These are phyloP conservation scores for Pseudonaja textilis DNA, from an alignment of 2,113 vertebrate genomes.

Conservation along the genomic window DNA sequence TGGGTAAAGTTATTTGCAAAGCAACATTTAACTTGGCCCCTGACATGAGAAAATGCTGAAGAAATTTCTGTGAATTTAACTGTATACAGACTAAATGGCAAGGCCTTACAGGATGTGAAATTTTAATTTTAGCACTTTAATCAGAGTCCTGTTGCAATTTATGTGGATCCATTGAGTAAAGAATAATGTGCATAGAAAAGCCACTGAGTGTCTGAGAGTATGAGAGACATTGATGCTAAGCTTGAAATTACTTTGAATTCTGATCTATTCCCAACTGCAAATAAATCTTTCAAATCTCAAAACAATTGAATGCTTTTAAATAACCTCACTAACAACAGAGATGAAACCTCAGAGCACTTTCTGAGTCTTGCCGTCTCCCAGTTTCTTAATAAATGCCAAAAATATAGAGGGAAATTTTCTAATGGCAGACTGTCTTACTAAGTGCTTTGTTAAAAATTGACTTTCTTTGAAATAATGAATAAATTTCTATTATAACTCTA, in stretches of 20 bases:
- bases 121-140: slow-evolving; percentile 22
- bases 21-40: background rate
- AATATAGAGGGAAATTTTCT: slow-evolving; percentile 3
- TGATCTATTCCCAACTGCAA: slow-evolving; percentile 33
- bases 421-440: background rate
- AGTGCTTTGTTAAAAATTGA: background rate
- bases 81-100: background rate
- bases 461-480: slow-evolving; percentile 8
- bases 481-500: background rate
- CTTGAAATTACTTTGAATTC: slow-evolving; percentile 38
- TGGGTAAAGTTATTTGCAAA: background rate
- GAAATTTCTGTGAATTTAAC: slow-evolving; percentile 2
- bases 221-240: slow-evolving; percentile 19
- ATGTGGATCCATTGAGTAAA: slow-evolving; percentile 14
- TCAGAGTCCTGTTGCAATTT: slow-evolving; percentile 35
- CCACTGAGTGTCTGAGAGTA: slow-evolving; percentile 11
- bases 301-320: slow-evolving; percentile 36
- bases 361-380: slow-evolving; percentile 6
- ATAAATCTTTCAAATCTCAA: slow-evolving; percentile 36
- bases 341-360: slow-evolving; percentile 15
- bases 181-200: slow-evolving; percentile 13
- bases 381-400: slow-evolving; percentile 25
- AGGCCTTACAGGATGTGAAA: slow-evolving; percentile 20
- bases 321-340: slow-evolving; percentile 3
- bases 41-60: background rate